Conservation (phyloP, 2,888 invertebrate genomes). For the Lottia gigantea region DNA sequence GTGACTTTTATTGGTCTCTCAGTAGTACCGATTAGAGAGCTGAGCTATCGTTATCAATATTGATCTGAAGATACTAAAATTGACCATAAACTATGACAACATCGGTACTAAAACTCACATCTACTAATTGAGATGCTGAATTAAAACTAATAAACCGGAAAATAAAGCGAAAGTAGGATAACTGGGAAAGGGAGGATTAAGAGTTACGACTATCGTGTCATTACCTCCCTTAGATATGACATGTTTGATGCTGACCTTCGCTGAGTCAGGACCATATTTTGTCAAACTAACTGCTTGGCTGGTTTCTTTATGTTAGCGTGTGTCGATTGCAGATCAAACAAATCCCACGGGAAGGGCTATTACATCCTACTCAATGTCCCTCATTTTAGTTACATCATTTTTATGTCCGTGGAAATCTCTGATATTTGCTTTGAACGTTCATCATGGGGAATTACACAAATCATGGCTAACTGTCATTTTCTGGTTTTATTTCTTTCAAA, state of each 20-base stretch:
- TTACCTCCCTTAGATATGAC: background rate
- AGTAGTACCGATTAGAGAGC: too few relatives aligned
- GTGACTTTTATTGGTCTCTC: too few relatives aligned
- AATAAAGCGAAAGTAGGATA: too few relatives aligned
- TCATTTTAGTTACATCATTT: conserved; percentile 3
- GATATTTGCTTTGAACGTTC: background rate
- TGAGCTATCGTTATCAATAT: too few relatives aligned
- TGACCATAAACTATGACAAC: too few relatives aligned
- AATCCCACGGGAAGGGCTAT: background rate
- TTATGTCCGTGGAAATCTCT: background rate
- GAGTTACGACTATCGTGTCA: background rate
- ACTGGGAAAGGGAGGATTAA: too few relatives aligned
- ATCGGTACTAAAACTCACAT: too few relatives aligned
- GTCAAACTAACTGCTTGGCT: conserved; percentile 4
- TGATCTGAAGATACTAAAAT: too few relatives aligned
- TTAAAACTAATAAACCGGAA: too few relatives aligned
- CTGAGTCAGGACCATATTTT: conserved; percentile 6
- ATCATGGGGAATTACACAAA: background rate
- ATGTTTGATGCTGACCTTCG: background rate
- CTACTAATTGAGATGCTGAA: too few relatives aligned
- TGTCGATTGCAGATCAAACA: background rate
- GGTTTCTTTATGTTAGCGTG: background rate
- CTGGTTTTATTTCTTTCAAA: background rate
- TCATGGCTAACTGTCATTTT: conserved; percentile 2
- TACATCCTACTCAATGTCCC: background rate